Conservation (phyloP, 2,113 vertebrate species). For the Scomber scombrus region DNA sequence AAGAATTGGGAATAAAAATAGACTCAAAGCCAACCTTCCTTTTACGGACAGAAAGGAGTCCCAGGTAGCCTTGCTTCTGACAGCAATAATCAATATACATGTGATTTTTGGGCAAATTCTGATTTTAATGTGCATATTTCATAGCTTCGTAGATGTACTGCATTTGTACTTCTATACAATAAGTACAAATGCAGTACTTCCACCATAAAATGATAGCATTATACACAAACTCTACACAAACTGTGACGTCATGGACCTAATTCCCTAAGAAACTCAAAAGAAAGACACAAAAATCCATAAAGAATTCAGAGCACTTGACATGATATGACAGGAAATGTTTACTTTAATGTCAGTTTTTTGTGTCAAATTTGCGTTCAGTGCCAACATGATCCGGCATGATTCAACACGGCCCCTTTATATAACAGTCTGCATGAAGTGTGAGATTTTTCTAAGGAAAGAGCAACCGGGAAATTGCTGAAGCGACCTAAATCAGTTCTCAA, state of each 20-base stretch:
- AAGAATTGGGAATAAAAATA: constrained; percentile 69
- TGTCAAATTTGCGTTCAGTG: background rate
- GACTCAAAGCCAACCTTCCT: constrained; percentile 26
- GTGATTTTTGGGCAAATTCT: background rate
- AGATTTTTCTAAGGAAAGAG: background rate
- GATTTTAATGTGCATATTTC: background rate
- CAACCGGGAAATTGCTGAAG: background rate
- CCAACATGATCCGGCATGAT: too few relatives aligned
- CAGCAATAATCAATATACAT: background rate
- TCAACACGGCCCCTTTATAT: background rate
- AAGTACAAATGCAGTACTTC: too few relatives aligned
- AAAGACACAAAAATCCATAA: too few relatives aligned
- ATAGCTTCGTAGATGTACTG: background rate
- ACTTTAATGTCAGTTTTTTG: background rate
- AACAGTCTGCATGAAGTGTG: background rate
- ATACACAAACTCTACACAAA: too few relatives aligned
- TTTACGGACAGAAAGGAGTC: constrained; percentile 8
- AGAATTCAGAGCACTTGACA: too few relatives aligned
- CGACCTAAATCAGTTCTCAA: constrained; percentile 15
- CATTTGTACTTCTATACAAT: too few relatives aligned
- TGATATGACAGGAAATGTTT: background rate
- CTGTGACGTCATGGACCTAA: too few relatives aligned
- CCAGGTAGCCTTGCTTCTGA: background rate
- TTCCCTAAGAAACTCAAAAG: too few relatives aligned
- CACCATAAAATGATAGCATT: too few relatives aligned